A percentile compares a stretch with the other conserved stretches of the same genome.
phyloP scores from a whole-genome alignment of 1,140 invertebrate species.

The Acromyrmex echinatior region DNA sequence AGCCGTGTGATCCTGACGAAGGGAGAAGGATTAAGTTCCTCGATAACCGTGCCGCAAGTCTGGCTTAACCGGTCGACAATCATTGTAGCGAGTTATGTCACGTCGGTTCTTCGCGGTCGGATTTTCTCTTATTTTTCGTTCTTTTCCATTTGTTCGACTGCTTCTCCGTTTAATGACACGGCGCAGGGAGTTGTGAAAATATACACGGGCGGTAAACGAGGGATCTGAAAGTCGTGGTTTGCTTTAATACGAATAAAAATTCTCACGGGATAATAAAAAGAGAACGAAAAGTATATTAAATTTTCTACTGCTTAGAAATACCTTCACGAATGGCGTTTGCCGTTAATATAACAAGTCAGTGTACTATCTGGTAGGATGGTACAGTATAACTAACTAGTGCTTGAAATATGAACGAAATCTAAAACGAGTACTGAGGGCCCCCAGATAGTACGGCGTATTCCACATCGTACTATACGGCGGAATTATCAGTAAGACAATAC shows the following conservation, averaged over 20 bases:
- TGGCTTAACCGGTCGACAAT: constrained; percentile 65
- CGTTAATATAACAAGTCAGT: constrained; percentile 6
- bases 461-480: constrained; percentile 12
- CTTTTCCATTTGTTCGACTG: constrained; percentile 16
- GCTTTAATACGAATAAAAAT: constrained; percentile 22
- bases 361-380: not conserved
- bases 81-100: constrained; percentile 60
- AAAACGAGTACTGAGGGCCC: not conserved
- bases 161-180: constrained; percentile 43
- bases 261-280: not conserved
- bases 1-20: constrained; percentile 51
- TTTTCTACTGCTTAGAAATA: not conserved
- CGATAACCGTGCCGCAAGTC: constrained; percentile 73
- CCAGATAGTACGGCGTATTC: not conserved
- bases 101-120: constrained; percentile 45
- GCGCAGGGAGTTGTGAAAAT: constrained; percentile 21
- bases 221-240: not conserved
- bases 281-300: not conserved
- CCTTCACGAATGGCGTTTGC: not conserved
- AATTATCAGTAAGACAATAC: constrained; percentile 72
- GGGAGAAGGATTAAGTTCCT: constrained; percentile 73
- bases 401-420: constrained; percentile 39
- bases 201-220: constrained; percentile 15
- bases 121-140: constrained; percentile 47
- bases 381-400: not conserved